Base-by-base conservation (phyloP, 2,113 vertebrate species). In the rat (Rattus norvegicus) region DNA sequence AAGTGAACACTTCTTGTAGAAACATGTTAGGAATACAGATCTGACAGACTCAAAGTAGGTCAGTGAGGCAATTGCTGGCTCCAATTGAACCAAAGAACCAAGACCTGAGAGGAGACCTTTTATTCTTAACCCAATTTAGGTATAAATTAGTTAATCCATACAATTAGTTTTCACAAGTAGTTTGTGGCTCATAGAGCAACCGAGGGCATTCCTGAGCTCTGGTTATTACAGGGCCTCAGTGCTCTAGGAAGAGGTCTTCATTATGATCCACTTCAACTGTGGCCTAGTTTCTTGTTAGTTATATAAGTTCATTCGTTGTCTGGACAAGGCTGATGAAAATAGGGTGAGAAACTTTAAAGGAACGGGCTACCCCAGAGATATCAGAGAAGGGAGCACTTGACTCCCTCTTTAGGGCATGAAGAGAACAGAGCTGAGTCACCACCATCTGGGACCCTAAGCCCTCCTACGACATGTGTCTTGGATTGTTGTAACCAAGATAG, bases 101-200 rank as follows among this genome's bases (percentile, higher is more conserved):
- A 88, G 63, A 28, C 17, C 28, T 22, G n/a, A 59, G 28, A 93
- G 67, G 85, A 75, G 36, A 12, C 26, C 61, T 93, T 89, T 94
- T 63, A n/a, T 43, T 94, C n/a, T 72, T 91, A 86, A 65, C 0
- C 5, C 49, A 76, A 54, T 33, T 67, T 92, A 93, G 36, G 63
- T 65, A 56, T 52, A 86, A 90, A 43, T 77, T 30, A 92, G 43
- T 76, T 73, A 11, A 0, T 19, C 67, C 43, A 61, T 77, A 65
- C 43, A 91, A 95, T 81, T 92, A 61, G 22, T 92, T 97, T 92
- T 52, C 28, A 54, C 49, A 47, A 67, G 19, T 92, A 67, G 26
- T 26, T 73, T 65, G 52, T n/a, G 20, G 70, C 49, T 75, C 59
- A 91, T 4, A 56, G 47, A 94, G 24, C 39, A 39, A 30, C 22